Conservation (phyloP, 2,113 vertebrate genomes). For the Syngnathus scovelli region DNA sequence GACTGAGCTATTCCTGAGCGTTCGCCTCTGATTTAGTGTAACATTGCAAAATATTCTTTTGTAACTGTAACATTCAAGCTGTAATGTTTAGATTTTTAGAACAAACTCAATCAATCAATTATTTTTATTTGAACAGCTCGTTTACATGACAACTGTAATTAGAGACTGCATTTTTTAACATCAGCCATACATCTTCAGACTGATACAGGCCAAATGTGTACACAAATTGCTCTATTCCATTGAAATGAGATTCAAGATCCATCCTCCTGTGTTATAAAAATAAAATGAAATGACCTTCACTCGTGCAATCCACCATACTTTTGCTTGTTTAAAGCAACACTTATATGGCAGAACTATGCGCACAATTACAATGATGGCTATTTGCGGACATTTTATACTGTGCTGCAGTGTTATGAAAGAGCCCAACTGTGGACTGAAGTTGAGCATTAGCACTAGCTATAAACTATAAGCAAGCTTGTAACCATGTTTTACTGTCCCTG, state of each 20-base stretch:
- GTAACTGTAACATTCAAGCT: slow-evolving; percentile 55
- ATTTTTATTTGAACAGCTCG: too few species aligned
- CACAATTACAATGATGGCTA: slow-evolving; percentile 21
- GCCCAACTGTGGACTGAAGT: too few species aligned
- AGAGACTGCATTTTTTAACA: background rate
- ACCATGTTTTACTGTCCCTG: too few species aligned
- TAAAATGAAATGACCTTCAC: slow-evolving; percentile 38
- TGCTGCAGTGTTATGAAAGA: too few species aligned
- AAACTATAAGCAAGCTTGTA: too few species aligned
- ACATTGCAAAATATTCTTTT: slow-evolving; percentile 53
- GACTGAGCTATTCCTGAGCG: slow-evolving; percentile 22
- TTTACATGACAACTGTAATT: too few species aligned
- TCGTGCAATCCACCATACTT: slow-evolving; percentile 23
- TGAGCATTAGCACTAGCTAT: too few species aligned
- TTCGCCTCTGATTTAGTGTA: slow-evolving; percentile 42
- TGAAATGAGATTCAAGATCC: slow-evolving; percentile 13
- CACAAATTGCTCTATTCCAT: background rate
- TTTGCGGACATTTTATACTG: slow-evolving; percentile 9
- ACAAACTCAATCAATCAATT: background rate
- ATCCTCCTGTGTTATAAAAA: slow-evolving; percentile 28
- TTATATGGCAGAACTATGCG: slow-evolving; percentile 57
- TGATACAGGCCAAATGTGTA: slow-evolving; percentile 9
- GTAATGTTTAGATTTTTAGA: slow-evolving; percentile 41
- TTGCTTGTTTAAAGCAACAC: slow-evolving; percentile 34
- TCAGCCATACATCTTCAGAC: background rate